Percentiles rank a stretch among this genome's conserved stretches.
Conservation (phyloP, 2,888 invertebrate genomes). For the Steromphala cineraria region DNA sequence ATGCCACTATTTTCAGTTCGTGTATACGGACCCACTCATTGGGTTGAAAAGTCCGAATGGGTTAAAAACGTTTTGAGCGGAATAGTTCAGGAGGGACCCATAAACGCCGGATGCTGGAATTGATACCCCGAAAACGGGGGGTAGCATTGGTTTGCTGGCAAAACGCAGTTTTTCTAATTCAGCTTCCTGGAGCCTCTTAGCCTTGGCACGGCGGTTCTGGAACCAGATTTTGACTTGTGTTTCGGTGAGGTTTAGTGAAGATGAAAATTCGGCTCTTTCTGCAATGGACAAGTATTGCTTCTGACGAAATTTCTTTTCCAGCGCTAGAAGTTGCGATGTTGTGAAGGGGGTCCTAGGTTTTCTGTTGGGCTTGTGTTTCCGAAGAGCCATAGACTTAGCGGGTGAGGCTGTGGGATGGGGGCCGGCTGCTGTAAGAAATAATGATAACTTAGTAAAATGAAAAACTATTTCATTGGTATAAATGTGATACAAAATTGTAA, state of each 20-base stretch:
- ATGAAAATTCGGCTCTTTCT: slow-evolving; percentile 93
- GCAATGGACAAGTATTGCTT: slow-evolving; percentile 95
- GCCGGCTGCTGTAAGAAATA: slow-evolving; percentile 1
- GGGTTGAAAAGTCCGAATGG: slow-evolving; percentile 16
- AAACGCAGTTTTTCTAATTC: slow-evolving; percentile 92
- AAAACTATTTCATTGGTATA: no score
- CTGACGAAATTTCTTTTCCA: slow-evolving; percentile 93
- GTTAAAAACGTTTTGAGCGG: not conserved
- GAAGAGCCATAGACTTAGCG: slow-evolving; percentile 77
- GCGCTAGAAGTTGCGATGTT: slow-evolving; percentile 89
- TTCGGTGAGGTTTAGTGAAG: slow-evolving; percentile 90
- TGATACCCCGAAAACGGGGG: slow-evolving; percentile 73
- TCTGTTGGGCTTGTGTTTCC: slow-evolving; percentile 94
- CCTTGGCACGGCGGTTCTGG: slow-evolving; percentile 85
- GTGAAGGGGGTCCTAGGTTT: slow-evolving; percentile 96
- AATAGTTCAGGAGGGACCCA: slow-evolving; percentile 21
- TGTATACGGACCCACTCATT: slow-evolving; percentile 6
- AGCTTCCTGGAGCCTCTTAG: slow-evolving; percentile 96
- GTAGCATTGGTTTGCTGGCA: slow-evolving; percentile 85
- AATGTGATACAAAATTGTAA: no score
- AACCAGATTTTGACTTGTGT: slow-evolving; percentile 82
- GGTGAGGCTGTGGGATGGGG: slow-evolving; percentile 43
- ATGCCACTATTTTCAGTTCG: not conserved
- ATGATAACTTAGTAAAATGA: not conserved
- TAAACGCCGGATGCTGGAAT: slow-evolving; percentile 24